Base-by-base conservation (phyloP, 2,113 vertebrate genomes). In the Mesoclemmys tuberculata region DNA sequence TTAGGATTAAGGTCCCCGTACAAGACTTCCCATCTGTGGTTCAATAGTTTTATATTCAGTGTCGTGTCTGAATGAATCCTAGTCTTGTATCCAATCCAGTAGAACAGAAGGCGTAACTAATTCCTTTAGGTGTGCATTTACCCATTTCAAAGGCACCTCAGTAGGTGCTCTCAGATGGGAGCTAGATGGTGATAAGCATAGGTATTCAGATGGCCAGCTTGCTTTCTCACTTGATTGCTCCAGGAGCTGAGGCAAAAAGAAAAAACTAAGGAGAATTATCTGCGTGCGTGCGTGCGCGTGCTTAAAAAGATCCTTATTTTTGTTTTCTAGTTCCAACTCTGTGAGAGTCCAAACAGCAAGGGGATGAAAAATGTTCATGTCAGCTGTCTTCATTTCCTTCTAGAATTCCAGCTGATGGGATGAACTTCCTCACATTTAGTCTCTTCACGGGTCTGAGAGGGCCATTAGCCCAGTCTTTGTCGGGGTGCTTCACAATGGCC, bases 51-150 rank as follows among this genome's bases (percentile, higher is more conserved):
- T 88, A 10, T n/a, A 61, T 87, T 96, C 55, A 10, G 19, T 4
- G 0, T 91, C 55, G 95, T 51, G 7, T 44, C 51, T 93, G 58
- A 91, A 83, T 94, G 91, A 9, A 58, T 93, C 46, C 24, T 81
- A 54, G 51, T 87, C 26, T 87, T 94, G 8, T 52, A 14, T 14
- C 35, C 92, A 94, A 79, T 8, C 92, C 58, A 85, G 41, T 24
- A 6, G 54, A 31, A 91, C 46, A 83, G 95, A 93, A 88, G n/a
- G 48, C 91, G 58, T 29, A 85, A 61, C 82, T 96, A 48, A 92
- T 94, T 94, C 96, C 27, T 82, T 92, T 96, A 93, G 89, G 93
- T 93, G 24, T 83, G 48, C 80, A n/a, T 35, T 55, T 95, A 81
- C 52, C 29, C 61, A 22, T 85, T 95, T 93, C 84, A 93, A 75